Evolutionary conservation across 2,797 vertebrate genomes (phyloP).

Genomic region (Neosalanx taihuensis): DNA sequence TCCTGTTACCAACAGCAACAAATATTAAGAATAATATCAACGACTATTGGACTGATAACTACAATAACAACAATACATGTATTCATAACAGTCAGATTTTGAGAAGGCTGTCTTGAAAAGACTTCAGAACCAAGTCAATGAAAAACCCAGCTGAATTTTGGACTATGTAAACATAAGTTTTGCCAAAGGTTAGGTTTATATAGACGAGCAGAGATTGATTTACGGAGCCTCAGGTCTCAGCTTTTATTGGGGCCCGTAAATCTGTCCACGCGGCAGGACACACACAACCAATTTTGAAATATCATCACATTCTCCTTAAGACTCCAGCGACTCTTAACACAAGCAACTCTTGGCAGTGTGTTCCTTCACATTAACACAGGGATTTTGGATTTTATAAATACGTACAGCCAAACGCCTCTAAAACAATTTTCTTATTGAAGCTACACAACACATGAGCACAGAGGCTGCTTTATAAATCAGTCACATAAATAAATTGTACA

Average conservation of each 20-base stretch:
- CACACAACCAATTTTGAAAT: slow-evolving; percentile 64
- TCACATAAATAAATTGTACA: not conserved
- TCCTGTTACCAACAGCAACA: not conserved
- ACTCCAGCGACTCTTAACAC: slow-evolving; percentile 41
- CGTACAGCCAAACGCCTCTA: not conserved
- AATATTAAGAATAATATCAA: slow-evolving; percentile 10
- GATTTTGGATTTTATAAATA: not conserved
- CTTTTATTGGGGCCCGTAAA: slow-evolving; percentile 90
- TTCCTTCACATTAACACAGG: slow-evolving; percentile 7
- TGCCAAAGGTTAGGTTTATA: slow-evolving; percentile 67
- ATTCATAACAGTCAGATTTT: slow-evolving; percentile 27
- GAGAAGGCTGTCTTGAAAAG: slow-evolving; percentile 16
- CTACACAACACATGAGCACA: not conserved
- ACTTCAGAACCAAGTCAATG: not conserved
- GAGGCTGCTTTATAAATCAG: not conserved
- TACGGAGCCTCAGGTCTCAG: slow-evolving; percentile 75
- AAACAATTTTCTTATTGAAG: not conserved
- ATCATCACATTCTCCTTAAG: slow-evolving; percentile 42
- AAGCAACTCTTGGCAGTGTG: slow-evolving; percentile 37
- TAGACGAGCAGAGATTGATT: slow-evolving; percentile 83
- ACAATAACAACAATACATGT: slow-evolving; percentile 24
- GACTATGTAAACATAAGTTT: slow-evolving; percentile 48
- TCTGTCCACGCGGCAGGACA: slow-evolving; percentile 77
- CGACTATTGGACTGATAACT: slow-evolving; percentile 7
- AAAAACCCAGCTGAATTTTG: slow-evolving; percentile 9